Conservation (phyloP, 37 sponge, comb jelly and placozoan species). For the Cliona cf. orientalis region DNA sequence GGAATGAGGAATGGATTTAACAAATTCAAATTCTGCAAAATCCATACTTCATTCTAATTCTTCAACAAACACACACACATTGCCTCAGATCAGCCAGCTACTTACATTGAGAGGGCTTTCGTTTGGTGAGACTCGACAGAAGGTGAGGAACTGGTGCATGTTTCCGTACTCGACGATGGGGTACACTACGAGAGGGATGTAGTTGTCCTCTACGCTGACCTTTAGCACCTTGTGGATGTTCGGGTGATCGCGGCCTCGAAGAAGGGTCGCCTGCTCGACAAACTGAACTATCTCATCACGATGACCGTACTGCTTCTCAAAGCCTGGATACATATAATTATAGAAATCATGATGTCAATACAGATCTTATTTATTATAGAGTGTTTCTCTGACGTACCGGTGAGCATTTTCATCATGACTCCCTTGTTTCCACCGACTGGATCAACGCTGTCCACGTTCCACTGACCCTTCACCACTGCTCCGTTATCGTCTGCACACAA, state of each 20-base stretch:
- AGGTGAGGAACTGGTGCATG: conserved; percentile 59
- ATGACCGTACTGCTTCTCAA: conserved; percentile 31
- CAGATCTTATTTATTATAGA: neutral
- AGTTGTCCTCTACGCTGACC: conserved; percentile 76
- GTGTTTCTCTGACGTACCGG: conserved; percentile 28
- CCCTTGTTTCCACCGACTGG: conserved; percentile 13
- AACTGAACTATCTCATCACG: conserved; percentile 67
- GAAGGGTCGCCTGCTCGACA: conserved; percentile 56
- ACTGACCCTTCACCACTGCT: conserved; percentile 43
- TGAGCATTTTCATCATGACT: conserved; percentile 53
- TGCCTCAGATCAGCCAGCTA: neutral
- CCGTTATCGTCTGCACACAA: neutral
- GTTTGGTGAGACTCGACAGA: conserved; percentile 26
- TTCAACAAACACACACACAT: neutral
- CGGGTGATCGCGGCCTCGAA: conserved; percentile 59
- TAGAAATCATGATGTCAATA: neutral
- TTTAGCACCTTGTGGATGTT: conserved; percentile 58
- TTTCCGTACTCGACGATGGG: conserved; percentile 62
- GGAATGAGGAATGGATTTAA: neutral
- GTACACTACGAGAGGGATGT: conserved; percentile 71
- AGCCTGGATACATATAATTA: neutral
- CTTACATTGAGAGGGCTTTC: conserved; percentile 53
- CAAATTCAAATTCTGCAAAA: neutral
- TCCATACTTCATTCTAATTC: neutral
- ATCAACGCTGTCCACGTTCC: conserved; percentile 11